Conservation (phyloP, 1,140 invertebrate species). For the Meteorus sp. region DNA sequence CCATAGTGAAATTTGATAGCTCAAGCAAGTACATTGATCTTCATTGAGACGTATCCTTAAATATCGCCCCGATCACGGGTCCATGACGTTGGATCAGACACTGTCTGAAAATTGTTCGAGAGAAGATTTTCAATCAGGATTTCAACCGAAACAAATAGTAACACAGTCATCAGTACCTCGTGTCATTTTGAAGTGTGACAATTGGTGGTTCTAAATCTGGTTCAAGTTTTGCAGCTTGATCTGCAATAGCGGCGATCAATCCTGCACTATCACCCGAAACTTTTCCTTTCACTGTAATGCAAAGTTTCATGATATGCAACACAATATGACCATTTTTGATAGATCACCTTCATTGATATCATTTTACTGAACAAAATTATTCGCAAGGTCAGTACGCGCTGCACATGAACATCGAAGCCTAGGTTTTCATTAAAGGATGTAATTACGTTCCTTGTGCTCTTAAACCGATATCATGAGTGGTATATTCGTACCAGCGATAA, state of each 20-base stretch:
- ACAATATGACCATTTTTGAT: conserved; percentile 23
- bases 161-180: conserved; percentile 39
- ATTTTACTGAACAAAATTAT: no score
- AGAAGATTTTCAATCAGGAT: no score
- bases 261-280: conserved; percentile 54
- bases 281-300: conserved; percentile 48
- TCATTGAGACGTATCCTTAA: conserved; percentile 48
- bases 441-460: no score
- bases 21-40: conserved; percentile 22
- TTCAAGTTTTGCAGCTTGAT: conserved; percentile 54
- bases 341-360: no score
- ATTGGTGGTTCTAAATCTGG: conserved; percentile 46
- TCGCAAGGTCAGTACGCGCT: no score
- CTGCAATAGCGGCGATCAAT: conserved; percentile 54
- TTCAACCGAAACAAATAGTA: neutral
- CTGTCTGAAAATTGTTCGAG: conserved; percentile 53
- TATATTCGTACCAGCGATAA: no score
- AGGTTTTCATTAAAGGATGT: no score
- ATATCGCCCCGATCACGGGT: conserved; percentile 53
- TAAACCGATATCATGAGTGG: no score
- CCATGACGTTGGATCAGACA: conserved; percentile 55
- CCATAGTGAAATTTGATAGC: conserved; percentile 26
- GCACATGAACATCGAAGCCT: no score
- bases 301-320: neutral
- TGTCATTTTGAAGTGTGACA: conserved; percentile 52